Evolutionary conservation across 2,888 invertebrate species (phyloP), one percentile per base, ranked within the genome.

Genomic region (Clepsis dumicolana): DNA sequence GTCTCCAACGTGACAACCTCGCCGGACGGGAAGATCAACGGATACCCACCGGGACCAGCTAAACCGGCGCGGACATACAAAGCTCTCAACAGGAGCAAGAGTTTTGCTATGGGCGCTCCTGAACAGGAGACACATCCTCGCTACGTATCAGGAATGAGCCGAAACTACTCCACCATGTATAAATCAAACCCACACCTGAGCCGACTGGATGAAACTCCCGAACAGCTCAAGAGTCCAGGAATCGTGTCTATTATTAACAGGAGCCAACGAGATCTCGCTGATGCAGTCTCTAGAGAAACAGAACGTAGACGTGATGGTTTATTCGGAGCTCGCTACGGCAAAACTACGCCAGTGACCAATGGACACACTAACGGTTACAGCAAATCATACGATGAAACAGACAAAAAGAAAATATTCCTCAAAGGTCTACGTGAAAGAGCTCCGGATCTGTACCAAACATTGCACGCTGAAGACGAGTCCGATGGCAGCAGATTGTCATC

Each of bases 181-280:
- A 96, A 96, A 83, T 97, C 97, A 3, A 97, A 96, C 85, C 96
- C 97, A 38, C 97, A 97, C 82, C 89, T 97, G 54, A 96, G 96
- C 80, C 94, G 95, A 21, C 87, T 96, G 57, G 95, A 96, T 74
- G 96, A 96, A 80, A 95, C 95, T 8, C 96, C 96, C 0, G 95
- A 95, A 72, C 95, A 96, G 65, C 89, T 97, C 8, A 97, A 97
- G 84, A 97, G 97, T 84, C 98, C 98, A 0, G 97, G 97, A 48
- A 96, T 98, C 74, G 96, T 98, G 44, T 97, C 97, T 67, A 96
- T 97, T 74, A 96, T 98, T 71, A 97, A 96, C 83, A 95, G 97
- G 73, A 97, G 97, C 85, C 97, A 97, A 81, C 95, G 96, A 71
- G 97, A 97, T 84, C 88, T 97, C 27, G 95, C 96, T 27, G 96